phyloP scores from a whole-genome alignment of 2,888 invertebrate species.

The Trachelus stipa region DNA sequence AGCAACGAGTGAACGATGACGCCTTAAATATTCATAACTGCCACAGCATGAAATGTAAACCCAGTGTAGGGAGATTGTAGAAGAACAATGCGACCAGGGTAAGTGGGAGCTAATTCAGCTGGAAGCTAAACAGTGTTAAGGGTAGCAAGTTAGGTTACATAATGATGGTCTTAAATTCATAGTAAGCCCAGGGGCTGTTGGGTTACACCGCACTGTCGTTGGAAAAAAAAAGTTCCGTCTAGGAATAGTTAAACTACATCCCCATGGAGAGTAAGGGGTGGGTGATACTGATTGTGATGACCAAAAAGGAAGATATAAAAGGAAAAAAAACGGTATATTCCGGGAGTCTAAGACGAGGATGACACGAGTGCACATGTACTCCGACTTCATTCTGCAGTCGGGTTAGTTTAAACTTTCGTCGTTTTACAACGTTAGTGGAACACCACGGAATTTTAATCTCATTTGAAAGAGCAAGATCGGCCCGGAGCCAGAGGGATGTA shows the following conservation, averaged over 20 bases:
- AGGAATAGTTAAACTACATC: constrained; percentile 2
- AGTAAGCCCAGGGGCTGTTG: constrained; percentile 7
- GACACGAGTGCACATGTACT: background rate
- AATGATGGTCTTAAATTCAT: constrained; percentile 35
- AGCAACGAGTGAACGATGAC: background rate
- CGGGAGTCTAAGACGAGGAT: background rate
- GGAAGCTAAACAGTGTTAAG: constrained; percentile 60
- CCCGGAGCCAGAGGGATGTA: background rate
- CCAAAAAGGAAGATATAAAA: background rate
- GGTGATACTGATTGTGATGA: background rate
- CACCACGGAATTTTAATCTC: constrained; percentile 43
- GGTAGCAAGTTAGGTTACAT: constrained; percentile 34
- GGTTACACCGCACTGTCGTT: background rate
- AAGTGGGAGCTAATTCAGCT: constrained; percentile 57
- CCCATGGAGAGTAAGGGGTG: constrained; percentile 6
- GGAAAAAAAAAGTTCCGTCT: background rate
- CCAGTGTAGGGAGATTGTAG: constrained; percentile 40
- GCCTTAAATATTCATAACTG: constrained; percentile 47
- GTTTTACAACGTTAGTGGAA: constrained; percentile 21
- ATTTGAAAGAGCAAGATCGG: background rate
- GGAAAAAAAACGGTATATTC: background rate
- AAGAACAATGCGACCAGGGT: constrained; percentile 45
- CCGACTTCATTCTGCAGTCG: background rate
- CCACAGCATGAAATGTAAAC: constrained; percentile 43
- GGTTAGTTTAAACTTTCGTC: background rate